Evolutionary conservation across 2,113 vertebrate genomes (phyloP).

Genomic region (Bos indicus): DNA sequence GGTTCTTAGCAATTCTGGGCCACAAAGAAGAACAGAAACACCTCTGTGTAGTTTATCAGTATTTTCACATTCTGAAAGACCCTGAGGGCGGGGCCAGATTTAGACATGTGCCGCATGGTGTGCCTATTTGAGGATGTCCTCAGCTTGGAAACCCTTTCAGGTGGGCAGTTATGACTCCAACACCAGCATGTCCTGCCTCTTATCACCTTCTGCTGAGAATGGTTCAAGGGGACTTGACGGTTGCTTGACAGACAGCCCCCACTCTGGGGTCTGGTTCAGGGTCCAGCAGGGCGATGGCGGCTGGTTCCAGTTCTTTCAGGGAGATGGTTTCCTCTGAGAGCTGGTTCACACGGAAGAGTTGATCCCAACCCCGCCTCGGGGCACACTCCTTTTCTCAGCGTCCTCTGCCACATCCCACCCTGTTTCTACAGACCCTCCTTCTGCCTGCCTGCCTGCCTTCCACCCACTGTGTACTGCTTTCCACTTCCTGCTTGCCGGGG

Average conservation of each 20-base stretch:
- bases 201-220: neutral
- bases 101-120: neutral
- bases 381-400: neutral
- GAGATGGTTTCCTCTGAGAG: neutral
- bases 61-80: neutral
- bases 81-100: neutral
- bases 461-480: neutral
- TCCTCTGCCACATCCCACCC: neutral
- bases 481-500: neutral
- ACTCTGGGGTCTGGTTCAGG: neutral
- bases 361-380: neutral
- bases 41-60: neutral
- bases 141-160: neutral
- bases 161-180: neutral
- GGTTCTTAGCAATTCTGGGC: neutral
- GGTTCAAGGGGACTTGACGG: neutral
- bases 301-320: neutral
- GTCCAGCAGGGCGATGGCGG: too few species aligned
- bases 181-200: neutral
- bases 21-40: neutral
- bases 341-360: neutral
- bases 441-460: neutral
- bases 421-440: neutral
- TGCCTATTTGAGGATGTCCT: neutral
- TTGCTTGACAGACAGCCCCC: neutral